Base-by-base conservation (phyloP, 2,888 invertebrate species). In the Amphipoea lucens region DNA sequence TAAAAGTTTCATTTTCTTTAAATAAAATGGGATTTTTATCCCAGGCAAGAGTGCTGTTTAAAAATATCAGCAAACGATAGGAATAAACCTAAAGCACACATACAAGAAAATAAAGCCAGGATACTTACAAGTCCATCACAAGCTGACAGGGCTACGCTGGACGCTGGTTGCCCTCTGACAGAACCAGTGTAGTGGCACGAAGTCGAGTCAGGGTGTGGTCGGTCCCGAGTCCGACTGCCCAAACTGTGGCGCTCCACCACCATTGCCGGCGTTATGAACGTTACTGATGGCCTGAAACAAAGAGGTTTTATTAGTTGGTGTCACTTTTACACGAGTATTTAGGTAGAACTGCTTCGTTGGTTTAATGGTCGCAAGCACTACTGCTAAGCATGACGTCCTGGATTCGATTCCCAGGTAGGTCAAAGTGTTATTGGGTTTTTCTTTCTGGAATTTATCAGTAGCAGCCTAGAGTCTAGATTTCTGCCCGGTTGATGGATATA, bases 81-180 rank as follows among this genome's bases (percentile, higher is more conserved):
- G 17, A 20, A 7, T 36, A 74, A 76, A 20, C 17, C 11, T 74
- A n/a, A 70, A 11, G 17, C 23, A 45, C 29, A 51, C 40, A 12
- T n/a, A 67, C 11, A 68, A 14, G 1, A 23, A 71, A 40, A 6
- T 42, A 23, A 40, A 54, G 9, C 1, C 23, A 20, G 29, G 23
- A 23, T 86, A 95, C 98, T 98, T 95, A 99, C 99, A 97, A 99
- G 96, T 92, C 99, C 99, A 92, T 98, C 97, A 93, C 99, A 99
- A 36, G 98, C 97, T 23, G 98, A 98, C 78, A 99, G 93, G 36
- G 98, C 98, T 74, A 98, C 98, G 85, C 96, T 97, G 62, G 98
- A 98, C 78, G 96, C 95, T 11, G 97, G 95, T 87, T 98, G 98
- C 69, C 98, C 98, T 76, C 97, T 96, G 82, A 99, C 97, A 89